Conservation (phyloP, 2,797 vertebrate species). For the Periparus ater region DNA sequence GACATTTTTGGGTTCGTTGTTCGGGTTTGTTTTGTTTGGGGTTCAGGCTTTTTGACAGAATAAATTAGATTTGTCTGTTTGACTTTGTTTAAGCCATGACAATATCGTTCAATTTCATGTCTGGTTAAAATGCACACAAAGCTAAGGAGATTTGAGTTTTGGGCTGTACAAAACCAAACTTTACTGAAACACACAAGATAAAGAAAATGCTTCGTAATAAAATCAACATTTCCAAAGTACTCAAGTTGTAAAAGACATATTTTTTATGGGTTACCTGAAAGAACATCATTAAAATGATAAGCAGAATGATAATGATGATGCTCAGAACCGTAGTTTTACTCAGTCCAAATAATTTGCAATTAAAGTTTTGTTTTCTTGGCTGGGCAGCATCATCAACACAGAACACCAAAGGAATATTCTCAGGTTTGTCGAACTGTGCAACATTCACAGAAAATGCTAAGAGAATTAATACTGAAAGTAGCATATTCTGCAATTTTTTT, state of each 20-base stretch:
- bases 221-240: background rate
- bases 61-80: background rate
- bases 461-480: background rate
- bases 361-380: background rate
- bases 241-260: background rate
- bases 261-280: background rate
- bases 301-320: background rate
- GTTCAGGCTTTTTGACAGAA: background rate
- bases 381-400: background rate
- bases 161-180: background rate
- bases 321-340: background rate
- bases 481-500: background rate
- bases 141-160: background rate
- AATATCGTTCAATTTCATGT: background rate
- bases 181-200: accelerated
- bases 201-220: background rate
- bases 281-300: background rate
- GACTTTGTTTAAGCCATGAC: background rate
- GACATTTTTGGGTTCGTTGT: background rate
- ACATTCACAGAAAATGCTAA: background rate
- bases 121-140: background rate
- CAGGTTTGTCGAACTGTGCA: background rate
- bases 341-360: background rate
- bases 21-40: background rate
- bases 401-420: background rate